These are phyloP conservation scores for Formica aserva DNA, from an alignment of 2,888 invertebrate species.

Conservation along the genomic window DNA sequence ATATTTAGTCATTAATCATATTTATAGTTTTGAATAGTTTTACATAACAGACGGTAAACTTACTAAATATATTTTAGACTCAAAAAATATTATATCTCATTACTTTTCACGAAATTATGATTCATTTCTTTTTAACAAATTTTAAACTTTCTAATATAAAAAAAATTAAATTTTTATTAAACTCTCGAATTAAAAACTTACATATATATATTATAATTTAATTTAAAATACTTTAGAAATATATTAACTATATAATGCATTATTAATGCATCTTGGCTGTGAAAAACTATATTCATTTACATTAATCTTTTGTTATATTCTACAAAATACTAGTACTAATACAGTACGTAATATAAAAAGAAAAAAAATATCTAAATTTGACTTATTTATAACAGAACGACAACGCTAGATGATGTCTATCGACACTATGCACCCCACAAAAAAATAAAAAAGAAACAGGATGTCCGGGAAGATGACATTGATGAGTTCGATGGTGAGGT, in stretches of 20 bases:
- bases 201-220: neutral
- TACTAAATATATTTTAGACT: neutral
- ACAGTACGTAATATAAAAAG: neutral
- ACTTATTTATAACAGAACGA: conserved; percentile 87
- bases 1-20: neutral
- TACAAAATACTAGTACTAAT: neutral
- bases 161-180: neutral
- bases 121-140: conserved; percentile 13
- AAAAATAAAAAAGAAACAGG: conserved; percentile 78
- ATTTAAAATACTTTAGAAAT: neutral
- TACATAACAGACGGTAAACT: neutral
- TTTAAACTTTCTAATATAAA: conserved; percentile 14
- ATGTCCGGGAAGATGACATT: conserved; percentile 82
- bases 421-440: conserved; percentile 87
- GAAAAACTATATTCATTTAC: neutral
- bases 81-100: neutral
- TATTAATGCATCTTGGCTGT: neutral
- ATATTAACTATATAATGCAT: neutral
- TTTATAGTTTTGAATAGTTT: neutral
- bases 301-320: neutral
- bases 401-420: conserved; percentile 90
- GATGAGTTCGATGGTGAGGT: conserved; percentile 89
- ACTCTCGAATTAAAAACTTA: neutral
- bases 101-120: neutral
- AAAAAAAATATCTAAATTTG: neutral